phyloP scores from a whole-genome alignment of 1,140 invertebrate species.

The Sipha flava region DNA sequence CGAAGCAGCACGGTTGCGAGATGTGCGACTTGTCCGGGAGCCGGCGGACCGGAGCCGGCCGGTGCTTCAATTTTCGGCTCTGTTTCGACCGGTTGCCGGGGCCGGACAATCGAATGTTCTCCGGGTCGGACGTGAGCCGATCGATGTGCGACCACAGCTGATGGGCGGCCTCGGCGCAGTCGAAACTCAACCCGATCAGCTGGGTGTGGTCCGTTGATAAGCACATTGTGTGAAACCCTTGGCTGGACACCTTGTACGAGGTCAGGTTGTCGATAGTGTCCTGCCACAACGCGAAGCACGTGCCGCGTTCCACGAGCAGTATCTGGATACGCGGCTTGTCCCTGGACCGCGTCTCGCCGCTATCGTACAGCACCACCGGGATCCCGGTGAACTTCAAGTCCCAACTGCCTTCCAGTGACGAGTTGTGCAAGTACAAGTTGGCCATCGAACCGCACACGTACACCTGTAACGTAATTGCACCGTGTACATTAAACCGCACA shows the following conservation, averaged over 20 bases:
- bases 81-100: constrained; percentile 51
- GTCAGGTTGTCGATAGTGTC: constrained; percentile 70
- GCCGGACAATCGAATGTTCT: constrained; percentile 66
- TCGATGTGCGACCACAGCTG: constrained; percentile 63
- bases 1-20: constrained; percentile 76
- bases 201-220: constrained; percentile 59
- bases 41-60: constrained; percentile 45
- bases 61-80: constrained; percentile 49
- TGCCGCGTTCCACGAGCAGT: constrained; percentile 70
- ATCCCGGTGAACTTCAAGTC: constrained; percentile 69
- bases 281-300: constrained; percentile 75
- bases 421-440: constrained; percentile 62
- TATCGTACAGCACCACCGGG: constrained; percentile 69
- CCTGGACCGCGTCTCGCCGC: constrained; percentile 61
- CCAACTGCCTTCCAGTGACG: constrained; percentile 55
- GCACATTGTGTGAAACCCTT: constrained; percentile 75
- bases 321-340: constrained; percentile 64
- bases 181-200: constrained; percentile 54
- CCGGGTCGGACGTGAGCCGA: constrained; percentile 62
- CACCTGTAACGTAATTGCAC: constrained; percentile 52
- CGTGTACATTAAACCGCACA: neutral
- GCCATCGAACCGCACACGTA: constrained; percentile 70
- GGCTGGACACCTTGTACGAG: constrained; percentile 52
- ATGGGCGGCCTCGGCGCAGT: constrained; percentile 61
- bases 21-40: constrained; percentile 73